phyloP scores from a whole-genome alignment of 2,113 vertebrate species.

The Okapia johnstoni region DNA sequence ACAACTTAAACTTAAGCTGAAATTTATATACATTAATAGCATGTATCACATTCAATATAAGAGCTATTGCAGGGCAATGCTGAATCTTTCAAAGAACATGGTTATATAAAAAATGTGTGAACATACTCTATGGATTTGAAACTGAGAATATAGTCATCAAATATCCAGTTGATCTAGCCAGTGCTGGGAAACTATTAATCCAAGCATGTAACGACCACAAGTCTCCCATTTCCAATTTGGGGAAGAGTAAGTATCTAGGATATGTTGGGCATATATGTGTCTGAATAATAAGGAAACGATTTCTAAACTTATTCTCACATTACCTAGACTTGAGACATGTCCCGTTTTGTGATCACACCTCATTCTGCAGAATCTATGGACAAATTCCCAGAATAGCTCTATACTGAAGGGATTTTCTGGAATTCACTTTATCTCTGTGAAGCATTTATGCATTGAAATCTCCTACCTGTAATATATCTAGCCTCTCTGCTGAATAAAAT shows the following conservation, averaged over 20 bases:
- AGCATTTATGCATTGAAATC: background rate
- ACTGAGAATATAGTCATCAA: background rate
- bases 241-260: background rate
- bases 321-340: background rate
- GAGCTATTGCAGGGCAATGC: background rate
- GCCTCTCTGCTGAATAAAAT: background rate
- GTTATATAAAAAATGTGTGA: background rate
- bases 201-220: background rate
- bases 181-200: background rate
- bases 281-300: background rate
- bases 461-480: background rate
- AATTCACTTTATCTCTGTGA: background rate
- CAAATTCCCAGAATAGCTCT: background rate
- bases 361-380: background rate
- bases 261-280: background rate
- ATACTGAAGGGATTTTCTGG: background rate
- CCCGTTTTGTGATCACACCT: background rate
- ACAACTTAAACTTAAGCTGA: background rate
- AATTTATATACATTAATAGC: background rate
- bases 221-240: background rate
- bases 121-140: background rate
- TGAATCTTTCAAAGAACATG: background rate
- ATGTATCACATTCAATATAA: background rate
- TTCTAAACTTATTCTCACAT: background rate
- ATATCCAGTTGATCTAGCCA: background rate